Base-by-base conservation (phyloP, 2,888 invertebrate genomes). In the Patella depressa region DNA sequence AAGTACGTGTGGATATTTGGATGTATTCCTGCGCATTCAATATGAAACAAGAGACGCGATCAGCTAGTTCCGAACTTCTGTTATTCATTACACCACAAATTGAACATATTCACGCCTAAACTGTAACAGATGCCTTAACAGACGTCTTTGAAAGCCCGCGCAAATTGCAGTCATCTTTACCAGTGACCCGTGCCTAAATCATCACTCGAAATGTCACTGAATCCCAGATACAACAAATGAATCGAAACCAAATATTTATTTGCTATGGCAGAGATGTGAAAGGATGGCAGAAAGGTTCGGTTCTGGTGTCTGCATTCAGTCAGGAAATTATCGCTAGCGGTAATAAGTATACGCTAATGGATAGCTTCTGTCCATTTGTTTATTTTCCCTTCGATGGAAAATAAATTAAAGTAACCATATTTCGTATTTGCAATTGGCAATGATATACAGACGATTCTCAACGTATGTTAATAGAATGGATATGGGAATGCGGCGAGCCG, bases 21-120 rank as follows among this genome's bases (percentile, higher is more conserved):
- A 45, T 45, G 45, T 45, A 45, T 45, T 45, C 45, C 45, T 45
- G 9, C 45, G 9, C 45, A 45, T 45, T 45, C 45, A 45, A 45
- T 45, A 9, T 45, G 45, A 45, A 45, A 45, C 45, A 9, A 45
- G 45, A 45, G 45, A 45, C 24, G 19, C 65, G 65, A 65, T 65
- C 14, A 24, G 11, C 65, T 24, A 24, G 65, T 65, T 4, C 65
- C 19, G 24, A 65, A 14, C 65, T 65, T 24, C 24, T 65, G 19
- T 24, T 65, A 24, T 65, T 65, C 65, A 65, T 65, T 24, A 65
- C 19, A 65, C 65, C 24, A 24, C 24, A 65, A 65, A 65, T 65
- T 65, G 65, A 65, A 65, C 24, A 65, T 65, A 65, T 65, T 65
- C 65, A 65, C 24, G 19, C 19, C 65, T n/a, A 65, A 65, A 65